Percentiles rank a stretch among this genome's conserved stretches.
phyloP scores from a whole-genome alignment of 2,888 invertebrate species.

The Ormyrus thymus region DNA sequence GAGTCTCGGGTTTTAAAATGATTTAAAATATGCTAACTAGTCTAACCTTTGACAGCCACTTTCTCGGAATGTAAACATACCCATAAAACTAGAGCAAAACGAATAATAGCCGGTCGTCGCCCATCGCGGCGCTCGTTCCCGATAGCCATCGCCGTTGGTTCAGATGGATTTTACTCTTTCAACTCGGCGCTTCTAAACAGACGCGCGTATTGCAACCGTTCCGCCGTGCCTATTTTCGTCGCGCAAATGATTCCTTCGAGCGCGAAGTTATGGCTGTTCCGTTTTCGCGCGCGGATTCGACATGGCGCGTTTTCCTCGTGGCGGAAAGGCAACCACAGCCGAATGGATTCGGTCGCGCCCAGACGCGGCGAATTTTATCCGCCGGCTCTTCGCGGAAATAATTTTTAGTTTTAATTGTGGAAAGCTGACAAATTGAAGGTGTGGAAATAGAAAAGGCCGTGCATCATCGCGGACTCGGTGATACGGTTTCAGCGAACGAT shows the following conservation, averaged over 20 bases:
- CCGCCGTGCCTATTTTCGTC: slow-evolving; percentile 48
- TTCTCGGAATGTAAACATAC: not conserved
- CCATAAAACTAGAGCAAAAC: slow-evolving; percentile 5
- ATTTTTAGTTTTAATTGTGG: slow-evolving; percentile 11
- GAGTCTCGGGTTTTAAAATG: not conserved
- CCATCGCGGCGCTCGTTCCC: slow-evolving; percentile 6
- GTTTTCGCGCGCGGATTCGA: slow-evolving; percentile 50
- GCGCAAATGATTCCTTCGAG: slow-evolving; percentile 46
- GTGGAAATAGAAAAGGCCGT: not conserved
- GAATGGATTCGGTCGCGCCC: slow-evolving; percentile 20
- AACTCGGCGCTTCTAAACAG: slow-evolving; percentile 22
- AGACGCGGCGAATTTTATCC: slow-evolving; percentile 20
- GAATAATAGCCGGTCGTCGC: not conserved
- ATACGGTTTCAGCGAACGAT: slow-evolving; percentile 26
- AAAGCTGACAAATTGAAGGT: slow-evolving; percentile 7
- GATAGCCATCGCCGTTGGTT: slow-evolving; percentile 22
- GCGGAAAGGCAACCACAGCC: not conserved
- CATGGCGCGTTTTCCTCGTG: slow-evolving; percentile 42
- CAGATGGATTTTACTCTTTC: slow-evolving; percentile 42
- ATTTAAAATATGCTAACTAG: slow-evolving; percentile 8
- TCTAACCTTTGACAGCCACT: slow-evolving; percentile 11
- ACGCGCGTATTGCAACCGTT: slow-evolving; percentile 14
- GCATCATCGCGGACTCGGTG: not conserved
- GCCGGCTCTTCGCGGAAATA: not conserved
- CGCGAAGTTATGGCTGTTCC: slow-evolving; percentile 49